These are phyloP conservation scores for Rosalia funebris DNA, from an alignment of 2,888 invertebrate species.

Conservation along the genomic window DNA sequence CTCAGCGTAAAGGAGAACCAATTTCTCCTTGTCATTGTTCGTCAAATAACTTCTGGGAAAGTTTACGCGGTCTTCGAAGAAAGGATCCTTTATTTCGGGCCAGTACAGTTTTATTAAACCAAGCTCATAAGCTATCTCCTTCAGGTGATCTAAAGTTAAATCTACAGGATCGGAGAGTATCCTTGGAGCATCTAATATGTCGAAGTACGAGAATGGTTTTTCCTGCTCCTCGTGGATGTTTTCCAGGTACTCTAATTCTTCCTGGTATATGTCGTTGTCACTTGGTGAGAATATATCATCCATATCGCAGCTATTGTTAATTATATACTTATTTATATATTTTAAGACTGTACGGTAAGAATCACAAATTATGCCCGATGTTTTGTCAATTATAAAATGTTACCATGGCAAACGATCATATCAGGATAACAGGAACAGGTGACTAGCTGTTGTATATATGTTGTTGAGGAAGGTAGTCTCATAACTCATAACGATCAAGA, in stretches of 20 bases:
- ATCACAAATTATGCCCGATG: too few species aligned
- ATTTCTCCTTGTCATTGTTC: slow-evolving; percentile 75
- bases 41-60: slow-evolving; percentile 75
- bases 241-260: slow-evolving; percentile 12
- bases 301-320: too few species aligned
- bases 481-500: too few species aligned
- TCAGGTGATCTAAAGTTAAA: slow-evolving; percentile 67
- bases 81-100: slow-evolving; percentile 69
- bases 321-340: too few species aligned
- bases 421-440: too few species aligned
- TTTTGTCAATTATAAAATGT: not conserved
- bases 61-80: slow-evolving; percentile 69
- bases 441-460: too few species aligned
- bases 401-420: not conserved
- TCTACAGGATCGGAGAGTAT: slow-evolving; percentile 55
- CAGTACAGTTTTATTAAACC: slow-evolving; percentile 74
- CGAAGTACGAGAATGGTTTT: slow-evolving; percentile 56
- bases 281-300: not conserved
- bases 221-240: slow-evolving; percentile 39
- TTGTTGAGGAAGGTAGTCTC: too few species aligned
- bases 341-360: too few species aligned
- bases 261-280: not conserved
- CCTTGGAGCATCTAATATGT: slow-evolving; percentile 57
- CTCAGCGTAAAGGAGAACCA: slow-evolving; percentile 78
- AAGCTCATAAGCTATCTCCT: slow-evolving; percentile 69